Conservation (phyloP, 2,888 invertebrate genomes). For the Amorpha juglandis region DNA sequence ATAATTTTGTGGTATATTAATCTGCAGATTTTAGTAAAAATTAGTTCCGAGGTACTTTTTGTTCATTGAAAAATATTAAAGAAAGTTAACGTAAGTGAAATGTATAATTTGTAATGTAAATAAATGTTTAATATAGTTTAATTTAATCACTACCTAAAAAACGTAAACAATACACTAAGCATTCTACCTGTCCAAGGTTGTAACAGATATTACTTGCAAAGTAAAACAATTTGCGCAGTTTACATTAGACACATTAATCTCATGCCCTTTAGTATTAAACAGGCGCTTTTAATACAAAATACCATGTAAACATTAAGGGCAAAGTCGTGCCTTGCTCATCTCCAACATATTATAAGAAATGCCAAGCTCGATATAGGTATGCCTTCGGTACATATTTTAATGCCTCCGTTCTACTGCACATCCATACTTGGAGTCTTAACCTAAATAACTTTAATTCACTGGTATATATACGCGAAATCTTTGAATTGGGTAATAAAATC, state of each 20-base stretch:
- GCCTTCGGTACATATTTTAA: conserved; percentile 1
- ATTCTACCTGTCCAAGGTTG: neutral
- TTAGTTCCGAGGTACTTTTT: no score
- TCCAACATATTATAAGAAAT: conserved; percentile 1
- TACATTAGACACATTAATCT: neutral
- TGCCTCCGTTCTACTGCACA: neutral
- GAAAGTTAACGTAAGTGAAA: neutral
- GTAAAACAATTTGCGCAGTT: conserved; percentile 16
- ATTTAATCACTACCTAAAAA: neutral
- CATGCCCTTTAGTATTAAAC: conserved; percentile 10
- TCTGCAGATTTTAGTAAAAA: no score
- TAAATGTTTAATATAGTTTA: no score
- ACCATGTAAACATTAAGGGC: neutral
- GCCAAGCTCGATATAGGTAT: neutral
- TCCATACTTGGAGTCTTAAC: neutral
- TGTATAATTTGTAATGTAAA: no score
- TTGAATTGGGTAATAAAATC: neutral
- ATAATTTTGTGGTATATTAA: no score
- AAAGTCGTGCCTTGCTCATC: conserved; percentile 21
- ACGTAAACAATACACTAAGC: conserved; percentile 22
- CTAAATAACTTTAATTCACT: neutral
- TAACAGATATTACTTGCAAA: conserved; percentile 4
- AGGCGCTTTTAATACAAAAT: neutral
- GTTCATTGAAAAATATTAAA: neutral
- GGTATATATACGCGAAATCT: neutral